These are phyloP conservation scores for Chloropsis hardwickii DNA, from an alignment of 2,113 vertebrate genomes.

Conservation along the genomic window DNA sequence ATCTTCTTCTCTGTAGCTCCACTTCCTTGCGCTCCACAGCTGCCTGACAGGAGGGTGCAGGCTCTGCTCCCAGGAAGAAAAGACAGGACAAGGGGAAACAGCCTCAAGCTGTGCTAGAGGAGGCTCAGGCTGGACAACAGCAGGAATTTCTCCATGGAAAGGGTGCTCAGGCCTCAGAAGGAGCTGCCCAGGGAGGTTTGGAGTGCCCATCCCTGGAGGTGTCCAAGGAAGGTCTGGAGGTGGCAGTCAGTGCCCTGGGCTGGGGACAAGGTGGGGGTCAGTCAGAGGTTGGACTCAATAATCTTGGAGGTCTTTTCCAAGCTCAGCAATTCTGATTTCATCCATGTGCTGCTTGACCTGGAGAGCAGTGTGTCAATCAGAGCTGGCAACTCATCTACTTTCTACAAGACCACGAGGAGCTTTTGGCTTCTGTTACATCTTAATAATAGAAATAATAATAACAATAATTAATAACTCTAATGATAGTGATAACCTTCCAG, in stretches of 20 bases:
- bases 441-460: conserved; percentile 63
- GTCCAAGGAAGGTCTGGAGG: accelerated
- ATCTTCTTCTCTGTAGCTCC: background rate
- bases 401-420: background rate
- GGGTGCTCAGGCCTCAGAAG: background rate
- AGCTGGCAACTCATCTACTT: background rate
- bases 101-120: no score
- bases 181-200: background rate
- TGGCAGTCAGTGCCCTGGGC: background rate
- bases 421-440: background rate
- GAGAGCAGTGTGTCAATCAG: background rate
- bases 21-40: background rate
- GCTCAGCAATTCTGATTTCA: background rate
- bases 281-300: accelerated
- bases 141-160: background rate
- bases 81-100: background rate
- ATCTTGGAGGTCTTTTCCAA: background rate
- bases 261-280: accelerated
- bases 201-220: background rate
- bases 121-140: background rate
- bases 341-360: accelerated
- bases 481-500: conserved; percentile 61
- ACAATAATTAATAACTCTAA: conserved; percentile 63
- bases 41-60: background rate
- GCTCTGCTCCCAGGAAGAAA: background rate